phyloP scores from a whole-genome alignment of 92 coral and sea anemone species.

The Porites evermanni region DNA sequence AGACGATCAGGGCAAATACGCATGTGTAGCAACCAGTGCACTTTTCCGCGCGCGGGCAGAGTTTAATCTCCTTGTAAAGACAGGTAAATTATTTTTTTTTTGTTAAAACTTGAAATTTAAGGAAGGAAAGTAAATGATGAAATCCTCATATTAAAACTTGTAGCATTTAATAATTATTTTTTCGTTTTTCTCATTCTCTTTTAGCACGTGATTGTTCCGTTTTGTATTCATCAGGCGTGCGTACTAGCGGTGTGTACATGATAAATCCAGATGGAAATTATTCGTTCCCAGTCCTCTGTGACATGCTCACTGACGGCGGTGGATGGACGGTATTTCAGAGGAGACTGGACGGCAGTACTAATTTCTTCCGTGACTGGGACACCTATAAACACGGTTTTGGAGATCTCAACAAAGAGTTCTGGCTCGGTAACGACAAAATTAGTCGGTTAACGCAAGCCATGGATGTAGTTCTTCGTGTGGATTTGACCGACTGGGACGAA shows the following conservation, averaged over 20 bases:
- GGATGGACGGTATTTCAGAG: constrained; percentile 78
- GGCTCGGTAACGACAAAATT: constrained; percentile 73
- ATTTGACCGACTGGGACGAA: constrained; percentile 67
- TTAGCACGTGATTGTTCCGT: constrained; percentile 66
- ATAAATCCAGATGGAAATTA: constrained; percentile 59
- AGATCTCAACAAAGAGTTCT: constrained; percentile 42
- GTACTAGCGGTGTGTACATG: constrained; percentile 52
- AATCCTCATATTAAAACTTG: not conserved
- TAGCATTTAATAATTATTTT: not conserved
- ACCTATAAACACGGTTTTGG: constrained; percentile 73
- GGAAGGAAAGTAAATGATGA: not conserved
- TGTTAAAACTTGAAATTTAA: not conserved
- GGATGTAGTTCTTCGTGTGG: constrained; percentile 56
- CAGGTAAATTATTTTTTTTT: constrained; percentile 31
- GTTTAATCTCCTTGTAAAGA: constrained; percentile 52
- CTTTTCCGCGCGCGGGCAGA: constrained; percentile 42
- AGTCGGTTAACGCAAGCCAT: constrained; percentile 47
- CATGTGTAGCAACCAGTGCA: constrained; percentile 73
- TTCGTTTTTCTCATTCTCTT: not conserved
- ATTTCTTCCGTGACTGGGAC: constrained; percentile 66
- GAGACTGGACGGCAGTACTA: constrained; percentile 54
- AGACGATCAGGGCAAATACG: constrained; percentile 70
- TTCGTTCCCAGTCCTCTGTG: constrained; percentile 65
- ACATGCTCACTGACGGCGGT: constrained; percentile 73
- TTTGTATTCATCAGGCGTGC: constrained; percentile 57